phyloP scores from a whole-genome alignment of 2,113 vertebrate genomes.

The Pungitius pungitius region DNA sequence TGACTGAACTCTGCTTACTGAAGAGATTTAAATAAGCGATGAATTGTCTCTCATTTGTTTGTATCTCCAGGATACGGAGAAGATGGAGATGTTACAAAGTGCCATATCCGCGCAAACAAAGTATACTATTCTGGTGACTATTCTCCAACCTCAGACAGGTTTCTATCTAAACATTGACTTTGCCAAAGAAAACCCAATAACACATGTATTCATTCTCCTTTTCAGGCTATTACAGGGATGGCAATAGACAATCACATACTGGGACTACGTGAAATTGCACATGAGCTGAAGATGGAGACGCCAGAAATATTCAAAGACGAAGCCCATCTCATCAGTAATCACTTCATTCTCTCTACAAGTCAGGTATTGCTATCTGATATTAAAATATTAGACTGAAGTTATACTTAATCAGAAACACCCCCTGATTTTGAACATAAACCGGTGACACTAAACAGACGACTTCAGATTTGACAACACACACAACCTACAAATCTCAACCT shows the following conservation, averaged over 20 bases:
- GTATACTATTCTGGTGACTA: slow-evolving; percentile 88
- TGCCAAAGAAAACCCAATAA: slow-evolving; percentile 4
- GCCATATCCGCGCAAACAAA: slow-evolving; percentile 91
- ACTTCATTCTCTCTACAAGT: slow-evolving; percentile 94
- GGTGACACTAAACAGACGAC: no score
- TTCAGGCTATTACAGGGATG: slow-evolving; percentile 92
- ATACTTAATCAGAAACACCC: not conserved
- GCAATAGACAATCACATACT: slow-evolving; percentile 97
- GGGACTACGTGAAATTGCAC: slow-evolving; percentile 88
- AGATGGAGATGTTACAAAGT: slow-evolving; percentile 85
- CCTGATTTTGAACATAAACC: not conserved
- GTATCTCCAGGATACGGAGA: slow-evolving; percentile 85
- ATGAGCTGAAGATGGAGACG: slow-evolving; percentile 84
- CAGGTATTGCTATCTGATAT: slow-evolving; percentile 83
- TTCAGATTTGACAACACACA: not conserved
- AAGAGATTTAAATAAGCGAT: slow-evolving; percentile 2
- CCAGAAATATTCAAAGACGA: slow-evolving; percentile 92
- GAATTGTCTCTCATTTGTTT: slow-evolving; percentile 28
- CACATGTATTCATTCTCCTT: not conserved
- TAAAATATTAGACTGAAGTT: not conserved
- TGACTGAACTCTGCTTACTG: slow-evolving; percentile 11
- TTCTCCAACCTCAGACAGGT: not conserved
- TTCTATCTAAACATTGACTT: not conserved
- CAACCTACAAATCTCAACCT: not conserved
- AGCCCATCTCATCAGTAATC: slow-evolving; percentile 88